Evolutionary conservation across 2,888 invertebrate genomes (phyloP), one percentile per base, ranked within the genome.

Genomic region (Lasioglossum pauxillum): DNA sequence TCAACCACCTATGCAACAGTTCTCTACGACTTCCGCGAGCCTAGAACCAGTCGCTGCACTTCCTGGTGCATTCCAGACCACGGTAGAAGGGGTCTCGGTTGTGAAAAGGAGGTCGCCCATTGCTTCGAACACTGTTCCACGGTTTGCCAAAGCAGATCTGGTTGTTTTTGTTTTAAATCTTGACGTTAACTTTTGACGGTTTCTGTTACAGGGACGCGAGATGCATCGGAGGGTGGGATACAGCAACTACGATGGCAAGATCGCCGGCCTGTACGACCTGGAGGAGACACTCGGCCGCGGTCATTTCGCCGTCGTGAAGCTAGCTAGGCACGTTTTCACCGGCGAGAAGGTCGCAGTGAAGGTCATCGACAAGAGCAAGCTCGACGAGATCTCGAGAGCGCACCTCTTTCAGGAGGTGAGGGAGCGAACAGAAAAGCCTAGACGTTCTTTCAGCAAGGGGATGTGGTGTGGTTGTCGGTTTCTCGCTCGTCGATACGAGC

Each of bases 341-440:
- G 99, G 99, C 60, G 99, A 99, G 96, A 99, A 99, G 96, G 99
- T 99, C 82, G 99, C 99, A 81, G 99, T 99, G 80, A 99, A 99
- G 97, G 98, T 99, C 88, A 99, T 99, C 94, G 99, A 99, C 95
- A 99, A 99, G 96, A 98, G 98, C 93, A 99, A 99, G 96, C 96
- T 99, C 93, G 99, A 99, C 96, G 98, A 99, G 93, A 97, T 99
- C 67, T 99, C 99, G 31, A 97, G 98, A 94, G 98, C 98, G 85
- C 99, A 99, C 96, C 97, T 99, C 91, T 98, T 99, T 95, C 99
- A 99, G 96, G 98, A 98, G 98, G 98, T 99, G 95, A 96, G 77
- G 53, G 77, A 76, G 92, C 5, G 35, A 49, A 57, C 23, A 46
- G 81, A 71, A 78, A 82, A 71, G 60, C 69, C 46, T 73, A 60